phyloP scores from a whole-genome alignment of 2,113 vertebrate species.

The Monopterus albus region DNA sequence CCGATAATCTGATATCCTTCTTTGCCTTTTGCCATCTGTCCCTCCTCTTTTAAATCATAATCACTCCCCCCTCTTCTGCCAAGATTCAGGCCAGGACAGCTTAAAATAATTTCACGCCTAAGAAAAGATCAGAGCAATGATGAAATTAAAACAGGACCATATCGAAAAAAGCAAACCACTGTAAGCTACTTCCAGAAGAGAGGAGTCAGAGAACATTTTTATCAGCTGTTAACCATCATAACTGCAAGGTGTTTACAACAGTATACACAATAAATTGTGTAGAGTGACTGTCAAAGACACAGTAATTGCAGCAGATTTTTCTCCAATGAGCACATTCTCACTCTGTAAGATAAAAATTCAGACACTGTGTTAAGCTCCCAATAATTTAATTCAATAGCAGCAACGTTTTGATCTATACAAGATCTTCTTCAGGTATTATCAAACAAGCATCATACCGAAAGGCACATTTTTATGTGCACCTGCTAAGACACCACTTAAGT shows the following conservation, averaged over 20 bases:
- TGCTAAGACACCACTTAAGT: no score
- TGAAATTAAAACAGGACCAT: neutral
- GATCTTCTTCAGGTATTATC: no score
- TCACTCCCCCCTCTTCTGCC: neutral
- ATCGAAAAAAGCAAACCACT: conserved; percentile 1
- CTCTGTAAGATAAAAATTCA: no score
- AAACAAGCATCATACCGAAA: no score
- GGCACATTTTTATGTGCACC: no score
- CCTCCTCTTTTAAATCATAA: neutral
- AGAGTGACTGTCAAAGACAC: neutral
- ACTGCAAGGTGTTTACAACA: neutral
- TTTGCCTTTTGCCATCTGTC: neutral
- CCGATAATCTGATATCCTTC: neutral
- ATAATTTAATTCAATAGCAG: no score
- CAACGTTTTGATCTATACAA: no score
- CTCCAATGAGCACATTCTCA: neutral
- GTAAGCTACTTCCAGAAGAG: neutral
- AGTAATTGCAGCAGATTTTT: neutral
- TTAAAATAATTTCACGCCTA: conserved; percentile 44
- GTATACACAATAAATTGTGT: neutral
- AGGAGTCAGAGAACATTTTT: neutral
- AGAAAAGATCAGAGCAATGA: conserved; percentile 14
- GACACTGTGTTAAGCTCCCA: no score
- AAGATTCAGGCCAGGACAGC: conserved; percentile 43
- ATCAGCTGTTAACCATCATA: neutral